Evolutionary conservation across 2,888 invertebrate species (phyloP).

Genomic region (Conops quadrifasciatus): DNA sequence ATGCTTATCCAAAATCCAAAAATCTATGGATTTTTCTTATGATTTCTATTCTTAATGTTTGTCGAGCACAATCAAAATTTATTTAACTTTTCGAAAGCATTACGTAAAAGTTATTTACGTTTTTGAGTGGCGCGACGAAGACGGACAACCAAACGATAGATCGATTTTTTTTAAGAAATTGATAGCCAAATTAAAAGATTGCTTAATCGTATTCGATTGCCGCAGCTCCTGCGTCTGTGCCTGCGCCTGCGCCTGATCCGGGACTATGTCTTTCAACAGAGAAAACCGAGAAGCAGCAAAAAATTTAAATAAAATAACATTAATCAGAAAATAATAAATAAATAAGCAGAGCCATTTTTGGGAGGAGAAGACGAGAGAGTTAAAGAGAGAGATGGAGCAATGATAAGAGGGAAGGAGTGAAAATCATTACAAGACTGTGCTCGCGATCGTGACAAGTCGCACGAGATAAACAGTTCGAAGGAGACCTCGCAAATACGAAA

Average conservation of each 20-base stretch:
- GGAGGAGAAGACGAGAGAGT: background rate
- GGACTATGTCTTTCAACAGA: background rate
- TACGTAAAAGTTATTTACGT: too few species aligned
- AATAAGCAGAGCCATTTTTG: background rate
- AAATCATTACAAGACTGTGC: background rate
- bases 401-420: background rate
- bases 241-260: background rate
- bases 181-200: background rate
- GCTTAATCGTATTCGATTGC: background rate
- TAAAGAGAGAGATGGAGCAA: background rate
- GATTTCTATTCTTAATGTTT: background rate
- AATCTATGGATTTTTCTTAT: slow-evolving; percentile 10
- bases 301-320: background rate
- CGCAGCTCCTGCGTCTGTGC: background rate
- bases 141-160: background rate
- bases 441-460: slow-evolving; percentile 21
- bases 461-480: slow-evolving; percentile 4
- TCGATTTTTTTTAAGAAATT: background rate
- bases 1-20: background rate
- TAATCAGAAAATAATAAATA: background rate
- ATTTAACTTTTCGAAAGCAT: too few species aligned
- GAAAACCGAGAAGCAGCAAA: background rate
- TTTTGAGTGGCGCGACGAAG: too few species aligned
- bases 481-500: background rate
- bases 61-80: too few species aligned